Evolutionary conservation across 2,113 vertebrate genomes (phyloP).

Genomic region (Glareola pratincola): DNA sequence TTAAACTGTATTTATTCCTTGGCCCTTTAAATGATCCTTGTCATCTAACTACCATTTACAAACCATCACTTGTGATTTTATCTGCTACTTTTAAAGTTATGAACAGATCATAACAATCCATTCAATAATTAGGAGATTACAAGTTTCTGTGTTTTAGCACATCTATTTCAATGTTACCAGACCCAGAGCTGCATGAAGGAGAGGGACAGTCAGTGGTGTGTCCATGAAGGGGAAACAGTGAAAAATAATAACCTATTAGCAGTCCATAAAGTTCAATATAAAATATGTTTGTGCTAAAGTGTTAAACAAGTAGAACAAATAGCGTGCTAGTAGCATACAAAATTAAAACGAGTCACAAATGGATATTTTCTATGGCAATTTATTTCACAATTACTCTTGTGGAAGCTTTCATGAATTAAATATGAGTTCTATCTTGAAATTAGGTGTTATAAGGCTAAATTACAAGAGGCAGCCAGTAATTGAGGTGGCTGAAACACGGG

Average conservation of each 20-base stretch:
- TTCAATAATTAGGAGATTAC: constrained; percentile 76
- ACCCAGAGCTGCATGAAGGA: constrained; percentile 50
- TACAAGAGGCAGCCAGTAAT: constrained; percentile 99
- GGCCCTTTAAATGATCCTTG: constrained; percentile 74
- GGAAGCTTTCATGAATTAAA: constrained; percentile 99
- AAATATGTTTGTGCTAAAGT: constrained; percentile 81
- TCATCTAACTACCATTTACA: constrained; percentile 79
- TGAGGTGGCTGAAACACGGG: constrained; percentile 94
- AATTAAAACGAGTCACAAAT: constrained; percentile 91
- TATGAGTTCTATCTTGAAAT: constrained; percentile 99
- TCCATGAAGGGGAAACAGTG: constrained; percentile 33
- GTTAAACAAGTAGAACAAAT: constrained; percentile 85
- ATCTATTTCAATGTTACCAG: constrained; percentile 27
- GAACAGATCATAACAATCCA: constrained; percentile 65
- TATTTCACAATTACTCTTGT: constrained; percentile 98
- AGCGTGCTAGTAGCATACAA: constrained; percentile 79
- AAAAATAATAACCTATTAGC: constrained; percentile 61
- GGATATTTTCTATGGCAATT: constrained; percentile 96
- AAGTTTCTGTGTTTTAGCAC: constrained; percentile 63
- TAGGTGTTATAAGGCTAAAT: constrained; percentile 99
- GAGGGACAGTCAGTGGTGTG: constrained; percentile 20
- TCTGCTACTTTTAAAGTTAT: constrained; percentile 77
- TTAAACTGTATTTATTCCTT: constrained; percentile 76
- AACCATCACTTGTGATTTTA: constrained; percentile 71
- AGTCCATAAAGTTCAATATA: constrained; percentile 74